A percentile compares a stretch with the other conserved stretches of the same genome.
Conservation (phyloP, 2,888 invertebrate species). For the Schizotus pectinicornis region DNA sequence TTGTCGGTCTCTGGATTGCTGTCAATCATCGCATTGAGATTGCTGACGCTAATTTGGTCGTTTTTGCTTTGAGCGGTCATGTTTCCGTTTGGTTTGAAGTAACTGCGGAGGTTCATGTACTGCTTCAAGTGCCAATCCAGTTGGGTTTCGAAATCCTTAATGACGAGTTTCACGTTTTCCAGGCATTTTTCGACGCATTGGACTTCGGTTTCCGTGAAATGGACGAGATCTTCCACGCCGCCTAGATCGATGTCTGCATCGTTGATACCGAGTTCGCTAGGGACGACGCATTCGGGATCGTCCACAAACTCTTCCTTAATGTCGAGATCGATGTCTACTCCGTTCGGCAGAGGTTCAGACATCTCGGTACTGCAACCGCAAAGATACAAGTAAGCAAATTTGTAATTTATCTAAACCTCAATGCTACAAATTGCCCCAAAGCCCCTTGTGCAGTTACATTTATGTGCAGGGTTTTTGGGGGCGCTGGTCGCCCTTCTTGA, state of each 20-base stretch:
- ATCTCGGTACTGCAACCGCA: no score
- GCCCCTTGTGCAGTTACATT: no score
- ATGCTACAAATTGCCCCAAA: no score
- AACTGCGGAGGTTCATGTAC: slow-evolving; percentile 11
- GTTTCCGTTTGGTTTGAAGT: neutral
- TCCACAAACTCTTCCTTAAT: slow-evolving; percentile 13
- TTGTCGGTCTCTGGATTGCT: slow-evolving; percentile 16
- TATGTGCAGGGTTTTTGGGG: no score
- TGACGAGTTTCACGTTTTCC: slow-evolving; percentile 16
- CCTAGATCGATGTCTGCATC: slow-evolving; percentile 14
- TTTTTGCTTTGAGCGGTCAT: neutral
- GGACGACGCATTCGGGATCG: slow-evolving; percentile 10
- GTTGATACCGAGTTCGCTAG: neutral
- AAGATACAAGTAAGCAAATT: no score
- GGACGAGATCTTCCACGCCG: neutral
- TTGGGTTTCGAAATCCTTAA: slow-evolving; percentile 26
- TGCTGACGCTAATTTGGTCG: slow-evolving; percentile 9
- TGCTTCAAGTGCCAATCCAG: slow-evolving; percentile 24
- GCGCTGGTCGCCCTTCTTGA: no score
- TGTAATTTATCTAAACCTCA: no score
- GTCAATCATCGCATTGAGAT: slow-evolving; percentile 7
- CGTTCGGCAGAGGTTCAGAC: no score
- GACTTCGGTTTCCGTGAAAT: slow-evolving; percentile 12
- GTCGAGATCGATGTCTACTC: slow-evolving; percentile 4
- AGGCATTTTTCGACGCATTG: slow-evolving; percentile 14